Conservation (phyloP, 2,113 vertebrate species). For the Heptranchias perlo region DNA sequence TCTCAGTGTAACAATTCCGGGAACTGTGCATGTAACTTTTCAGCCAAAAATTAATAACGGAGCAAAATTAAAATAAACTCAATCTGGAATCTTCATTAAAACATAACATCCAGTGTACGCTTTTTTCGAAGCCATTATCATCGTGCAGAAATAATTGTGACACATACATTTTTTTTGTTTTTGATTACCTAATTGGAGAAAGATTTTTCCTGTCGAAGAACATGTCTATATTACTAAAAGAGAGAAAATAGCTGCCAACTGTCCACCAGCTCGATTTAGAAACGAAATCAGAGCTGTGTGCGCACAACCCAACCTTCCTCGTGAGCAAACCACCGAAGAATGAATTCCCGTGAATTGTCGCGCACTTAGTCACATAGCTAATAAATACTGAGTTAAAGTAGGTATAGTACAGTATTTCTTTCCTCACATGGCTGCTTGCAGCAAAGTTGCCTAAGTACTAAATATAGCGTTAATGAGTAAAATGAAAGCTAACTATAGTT, state of each 20-base stretch:
- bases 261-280: neutral
- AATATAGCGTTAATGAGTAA: neutral
- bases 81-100: neutral
- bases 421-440: neutral
- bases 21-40: neutral
- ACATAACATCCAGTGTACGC: neutral
- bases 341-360: neutral
- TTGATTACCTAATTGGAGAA: neutral
- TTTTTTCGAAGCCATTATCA: neutral
- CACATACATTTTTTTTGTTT: neutral
- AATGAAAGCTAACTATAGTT: conserved; percentile 27
- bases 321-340: neutral
- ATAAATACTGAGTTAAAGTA: neutral
- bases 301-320: neutral
- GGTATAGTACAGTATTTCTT: neutral
- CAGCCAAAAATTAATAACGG: neutral
- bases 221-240: neutral
- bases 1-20: neutral
- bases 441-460: neutral
- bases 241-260: neutral
- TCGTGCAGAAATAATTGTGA: neutral
- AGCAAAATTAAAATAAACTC: neutral
- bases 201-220: neutral
- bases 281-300: neutral
- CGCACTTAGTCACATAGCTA: neutral